phyloP scores from a whole-genome alignment of 1,140 invertebrate species.

The Batillaria attramentaria region DNA sequence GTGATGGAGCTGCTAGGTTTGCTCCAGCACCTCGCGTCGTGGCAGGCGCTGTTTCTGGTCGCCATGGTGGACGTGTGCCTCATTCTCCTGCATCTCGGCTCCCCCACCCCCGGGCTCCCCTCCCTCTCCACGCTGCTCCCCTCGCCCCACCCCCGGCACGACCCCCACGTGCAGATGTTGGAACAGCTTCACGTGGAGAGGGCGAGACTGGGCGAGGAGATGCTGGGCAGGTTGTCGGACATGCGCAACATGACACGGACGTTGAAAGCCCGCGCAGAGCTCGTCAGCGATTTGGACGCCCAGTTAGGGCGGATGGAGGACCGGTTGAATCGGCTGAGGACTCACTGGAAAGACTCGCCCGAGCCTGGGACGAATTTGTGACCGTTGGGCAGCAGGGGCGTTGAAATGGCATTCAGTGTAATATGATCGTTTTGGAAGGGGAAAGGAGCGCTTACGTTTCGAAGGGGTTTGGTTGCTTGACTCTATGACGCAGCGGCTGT shows the following conservation, averaged over 20 bases:
- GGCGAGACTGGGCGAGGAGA: neutral
- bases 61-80: conserved; percentile 22
- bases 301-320: neutral
- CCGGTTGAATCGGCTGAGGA: no score
- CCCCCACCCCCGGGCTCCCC: neutral
- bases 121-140: neutral
- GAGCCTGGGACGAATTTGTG: no score
- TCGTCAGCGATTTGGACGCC: neutral
- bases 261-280: neutral
- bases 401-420: no score
- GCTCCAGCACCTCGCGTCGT: conserved; percentile 22
- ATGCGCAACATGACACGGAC: conserved; percentile 9
- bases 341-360: no score
- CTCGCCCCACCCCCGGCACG: neutral
- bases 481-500: no score
- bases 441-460: no score
- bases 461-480: no score
- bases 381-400: neutral
- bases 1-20: conserved; percentile 28
- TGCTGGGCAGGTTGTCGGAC: conserved; percentile 1
- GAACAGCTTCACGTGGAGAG: conserved; percentile 1
- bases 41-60: conserved; percentile 11
- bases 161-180: conserved; percentile 11
- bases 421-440: no score
- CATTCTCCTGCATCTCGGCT: conserved; percentile 13